Evolutionary conservation across 2,113 vertebrate species (phyloP), one percentile per base, ranked within the genome.

Genomic region (Nettapus auritus): DNA sequence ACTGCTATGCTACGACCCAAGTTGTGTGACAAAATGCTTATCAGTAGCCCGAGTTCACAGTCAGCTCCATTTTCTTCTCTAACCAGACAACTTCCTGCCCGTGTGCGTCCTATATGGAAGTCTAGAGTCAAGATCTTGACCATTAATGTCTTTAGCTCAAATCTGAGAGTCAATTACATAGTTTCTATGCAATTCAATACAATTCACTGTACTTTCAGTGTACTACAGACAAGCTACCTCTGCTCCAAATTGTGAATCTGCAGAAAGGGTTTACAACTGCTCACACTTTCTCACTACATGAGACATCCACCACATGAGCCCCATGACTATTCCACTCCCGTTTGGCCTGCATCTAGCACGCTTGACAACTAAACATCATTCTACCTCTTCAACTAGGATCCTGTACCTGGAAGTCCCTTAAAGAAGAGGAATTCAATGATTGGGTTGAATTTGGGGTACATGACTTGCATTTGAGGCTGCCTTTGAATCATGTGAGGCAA

Each of bases 201-300:
- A 8, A n/a, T n/a, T 56, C 19, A 12, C 23, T 25, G 1, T 25
- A 28, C 40, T 66, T 48, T 48, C 56, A 50, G 19, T 31, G 34
- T 25, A 48, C 11, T n/a, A 38, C 66, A 66, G 29, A 64, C 4
- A 80, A 80, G 9, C 17, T 21, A 44, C 36, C 9, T 26, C 14
- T 56, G 21, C 64, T 62, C 46, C n/a, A 8, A 36, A 38, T 38
- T 42, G 36, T 22, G 17, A 13, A 14, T 38, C 31, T 74, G 42
- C 34, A 50, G 13, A 23, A 25, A 59, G 21, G 42, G 13, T 26
- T 74, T 67, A 36, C 36, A 33, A 59, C 6, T 28, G 36, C 26
- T 26, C 77, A 29, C 10, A 1, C 20, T 11, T 34, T 11, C 31
- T 52, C 34, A 17, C 34, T 17, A 4, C 1, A 0, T 1, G 13